Evolutionary conservation across 2,888 invertebrate genomes (phyloP).

Genomic region (Tachystola acroxantha): DNA sequence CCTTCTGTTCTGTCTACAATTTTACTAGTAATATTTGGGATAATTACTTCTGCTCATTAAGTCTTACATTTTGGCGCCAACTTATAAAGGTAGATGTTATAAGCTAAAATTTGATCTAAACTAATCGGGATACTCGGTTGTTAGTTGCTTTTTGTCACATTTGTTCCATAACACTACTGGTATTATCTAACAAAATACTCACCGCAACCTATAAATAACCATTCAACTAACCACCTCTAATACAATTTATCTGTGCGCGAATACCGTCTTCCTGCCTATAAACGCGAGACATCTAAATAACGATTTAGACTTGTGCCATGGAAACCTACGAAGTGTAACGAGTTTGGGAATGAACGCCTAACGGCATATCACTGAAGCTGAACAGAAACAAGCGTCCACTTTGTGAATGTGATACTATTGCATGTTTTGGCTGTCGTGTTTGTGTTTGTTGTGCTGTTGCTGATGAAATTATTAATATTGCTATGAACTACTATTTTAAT

Average conservation of each 20-base stretch:
- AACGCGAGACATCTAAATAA: slow-evolving; percentile 35
- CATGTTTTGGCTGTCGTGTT: slow-evolving; percentile 56
- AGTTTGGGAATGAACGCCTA: slow-evolving; percentile 65
- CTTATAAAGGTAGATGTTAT: slow-evolving; percentile 16
- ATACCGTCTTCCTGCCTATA: slow-evolving; percentile 75
- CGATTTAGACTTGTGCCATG: slow-evolving; percentile 45
- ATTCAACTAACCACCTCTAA: slow-evolving; percentile 30
- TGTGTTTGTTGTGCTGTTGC: slow-evolving; percentile 12
- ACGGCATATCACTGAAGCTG: slow-evolving; percentile 60
- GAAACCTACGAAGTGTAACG: slow-evolving; percentile 53
- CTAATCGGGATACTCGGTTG: background rate
- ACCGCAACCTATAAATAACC: slow-evolving; percentile 18
- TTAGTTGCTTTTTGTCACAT: too few species aligned
- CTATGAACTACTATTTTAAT: background rate
- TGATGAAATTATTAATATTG: slow-evolving; percentile 1
- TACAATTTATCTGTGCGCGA: slow-evolving; percentile 43
- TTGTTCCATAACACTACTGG: too few species aligned
- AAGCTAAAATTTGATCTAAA: background rate
- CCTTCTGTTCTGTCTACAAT: background rate
- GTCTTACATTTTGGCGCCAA: slow-evolving; percentile 73
- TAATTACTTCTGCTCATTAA: slow-evolving; percentile 49
- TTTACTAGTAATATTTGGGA: background rate
- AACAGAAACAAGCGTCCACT: slow-evolving; percentile 43
- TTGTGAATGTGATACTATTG: slow-evolving; percentile 65
- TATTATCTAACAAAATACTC: slow-evolving; percentile 27